Evolutionary conservation across 2,797 vertebrate genomes (phyloP).

Genomic region (Chromobotia macracanthus): DNA sequence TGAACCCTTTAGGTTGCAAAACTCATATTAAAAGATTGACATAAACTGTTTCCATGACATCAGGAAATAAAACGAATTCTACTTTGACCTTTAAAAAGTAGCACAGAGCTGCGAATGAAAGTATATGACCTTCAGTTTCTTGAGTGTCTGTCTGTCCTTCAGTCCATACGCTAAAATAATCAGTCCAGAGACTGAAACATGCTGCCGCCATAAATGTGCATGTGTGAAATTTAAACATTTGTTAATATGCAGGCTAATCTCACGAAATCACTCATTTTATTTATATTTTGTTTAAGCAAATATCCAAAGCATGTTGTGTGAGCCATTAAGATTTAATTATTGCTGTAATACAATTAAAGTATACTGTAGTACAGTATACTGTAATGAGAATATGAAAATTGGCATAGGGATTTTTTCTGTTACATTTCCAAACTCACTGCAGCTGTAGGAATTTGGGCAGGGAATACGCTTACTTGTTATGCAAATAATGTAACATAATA

Average conservation of each 20-base stretch:
- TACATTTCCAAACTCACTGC: no score
- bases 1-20: slow-evolving; percentile 14
- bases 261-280: no score
- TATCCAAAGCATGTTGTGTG: no score
- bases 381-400: no score
- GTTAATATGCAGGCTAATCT: not conserved
- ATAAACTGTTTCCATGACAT: slow-evolving; percentile 27
- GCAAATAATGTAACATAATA: no score
- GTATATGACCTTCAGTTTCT: not conserved
- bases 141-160: not conserved
- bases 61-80: not conserved
- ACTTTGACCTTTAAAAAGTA: slow-evolving; percentile 37
- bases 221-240: not conserved
- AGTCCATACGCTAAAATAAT: not conserved
- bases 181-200: not conserved
- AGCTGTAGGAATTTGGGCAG: no score
- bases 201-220: not conserved
- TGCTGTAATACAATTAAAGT: no score
- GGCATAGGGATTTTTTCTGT: no score
- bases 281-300: no score
- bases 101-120: not conserved
- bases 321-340: no score
- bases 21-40: slow-evolving; percentile 24
- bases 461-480: no score
- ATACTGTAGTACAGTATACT: no score